phyloP scores from a whole-genome alignment of 2,888 invertebrate genomes.

The Erebia palarica region DNA sequence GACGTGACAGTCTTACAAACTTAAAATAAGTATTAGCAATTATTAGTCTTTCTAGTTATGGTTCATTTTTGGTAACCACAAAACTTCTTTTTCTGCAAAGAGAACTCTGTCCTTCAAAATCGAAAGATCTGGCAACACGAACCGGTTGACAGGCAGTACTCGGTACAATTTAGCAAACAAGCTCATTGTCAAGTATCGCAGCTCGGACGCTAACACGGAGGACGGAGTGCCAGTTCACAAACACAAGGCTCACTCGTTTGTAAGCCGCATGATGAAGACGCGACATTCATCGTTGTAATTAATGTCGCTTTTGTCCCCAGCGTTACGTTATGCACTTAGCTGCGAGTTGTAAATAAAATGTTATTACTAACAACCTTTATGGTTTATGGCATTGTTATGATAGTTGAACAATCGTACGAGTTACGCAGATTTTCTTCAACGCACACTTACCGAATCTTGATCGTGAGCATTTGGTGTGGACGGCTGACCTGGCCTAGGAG shows the following conservation, averaged over 20 bases:
- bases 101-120: background rate
- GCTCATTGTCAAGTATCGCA: slow-evolving; percentile 57
- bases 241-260: slow-evolving; percentile 45
- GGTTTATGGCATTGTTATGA: slow-evolving; percentile 14
- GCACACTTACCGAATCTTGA: slow-evolving; percentile 87
- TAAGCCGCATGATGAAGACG: slow-evolving; percentile 60
- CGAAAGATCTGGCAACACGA: background rate
- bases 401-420: too few species aligned
- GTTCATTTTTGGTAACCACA: too few species aligned
- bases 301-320: slow-evolving; percentile 53
- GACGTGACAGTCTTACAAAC: too few species aligned
- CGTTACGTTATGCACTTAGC: slow-evolving; percentile 39
- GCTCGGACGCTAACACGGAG: slow-evolving; percentile 48
- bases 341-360: slow-evolving; percentile 5
- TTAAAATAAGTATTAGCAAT: too few species aligned
- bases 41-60: too few species aligned
- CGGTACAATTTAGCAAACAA: slow-evolving; percentile 54
- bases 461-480: slow-evolving; percentile 90
- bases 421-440: too few species aligned
- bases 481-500: slow-evolving; percentile 87
- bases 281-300: slow-evolving; percentile 47
- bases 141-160: background rate
- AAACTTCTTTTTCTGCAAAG: too few species aligned
- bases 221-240: slow-evolving; percentile 49
- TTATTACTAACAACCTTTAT: slow-evolving; percentile 18